Evolutionary conservation across 92 coral and sea anemone species (phyloP), one percentile per base, ranked within the genome.

Genomic region (Blastomussa wellsi): DNA sequence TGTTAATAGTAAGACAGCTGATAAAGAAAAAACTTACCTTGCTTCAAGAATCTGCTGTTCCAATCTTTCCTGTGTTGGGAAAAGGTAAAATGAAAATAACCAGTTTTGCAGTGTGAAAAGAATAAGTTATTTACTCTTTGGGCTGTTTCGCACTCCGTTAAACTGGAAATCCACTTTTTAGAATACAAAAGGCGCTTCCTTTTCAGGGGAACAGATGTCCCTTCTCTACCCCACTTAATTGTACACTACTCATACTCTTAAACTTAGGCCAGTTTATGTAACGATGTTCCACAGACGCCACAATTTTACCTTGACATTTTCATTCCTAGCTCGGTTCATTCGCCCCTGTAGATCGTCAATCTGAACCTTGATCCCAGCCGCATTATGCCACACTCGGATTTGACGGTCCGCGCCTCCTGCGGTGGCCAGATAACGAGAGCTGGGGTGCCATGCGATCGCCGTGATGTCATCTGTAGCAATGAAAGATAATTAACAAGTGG

Each of bases 321-420:
- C 99, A 71, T 92, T 97, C 90, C 91, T 97, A 1, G 98, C 90
- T 8, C 96, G 92, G 69, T 88, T 79, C 52, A 97, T 87, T 59
- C 94, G 91, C 71, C 95, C 99, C 82, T 97, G 84, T 5, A 97
- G 95, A 73, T 97, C 99, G 12, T 86, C 93, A 33, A 97, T 93
- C 90, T 93, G 97, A 49, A 95, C 98, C 80, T 93, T 97, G 86
- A 97, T 92, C 42, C 99, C 99, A 39, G 95, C 99, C 49, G 99
- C 98, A 80, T 97, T 97, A 85, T 97, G 99, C 99, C 99, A 97
- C 49, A 97, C 98, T 53, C 99, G 92, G 80, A 97, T 97, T 80
- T 94, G 98, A 35, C 96, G 94, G 88, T 97, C 99, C 52, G 92
- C 91, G 1, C 99, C 99, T 13, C 99, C 99, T 11, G 99, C 98